phyloP scores from a whole-genome alignment of 2,113 vertebrate species.

The Pelmatolapia mariae region DNA sequence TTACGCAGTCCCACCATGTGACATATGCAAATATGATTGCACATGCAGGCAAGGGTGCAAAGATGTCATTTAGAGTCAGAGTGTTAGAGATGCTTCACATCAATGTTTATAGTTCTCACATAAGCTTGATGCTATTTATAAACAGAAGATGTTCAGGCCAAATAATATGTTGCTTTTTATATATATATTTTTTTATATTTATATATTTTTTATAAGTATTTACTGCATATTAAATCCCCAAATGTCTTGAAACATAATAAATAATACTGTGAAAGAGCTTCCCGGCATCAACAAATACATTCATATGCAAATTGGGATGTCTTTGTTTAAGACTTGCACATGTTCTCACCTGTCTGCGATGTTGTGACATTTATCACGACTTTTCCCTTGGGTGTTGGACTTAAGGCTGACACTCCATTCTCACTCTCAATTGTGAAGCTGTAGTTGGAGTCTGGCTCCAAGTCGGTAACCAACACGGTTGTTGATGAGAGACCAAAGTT shows the following conservation, averaged over 20 bases:
- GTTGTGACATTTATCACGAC: constrained; percentile 77
- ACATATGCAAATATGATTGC: background rate
- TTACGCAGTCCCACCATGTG: background rate
- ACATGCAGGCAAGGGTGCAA: background rate
- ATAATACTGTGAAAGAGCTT: background rate
- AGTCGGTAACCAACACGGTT: constrained; percentile 70
- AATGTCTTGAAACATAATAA: background rate
- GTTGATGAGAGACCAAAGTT: constrained; percentile 72
- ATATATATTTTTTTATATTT: background rate
- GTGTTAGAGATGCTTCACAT: background rate
- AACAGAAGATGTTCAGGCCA: background rate
- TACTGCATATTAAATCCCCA: background rate
- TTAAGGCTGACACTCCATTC: constrained; percentile 76
- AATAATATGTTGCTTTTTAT: background rate
- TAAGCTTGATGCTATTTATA: background rate
- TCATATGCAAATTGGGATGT: background rate
- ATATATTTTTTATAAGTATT: background rate
- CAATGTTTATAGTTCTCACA: background rate
- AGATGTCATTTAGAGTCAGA: background rate
- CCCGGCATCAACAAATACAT: background rate
- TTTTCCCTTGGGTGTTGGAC: constrained; percentile 60
- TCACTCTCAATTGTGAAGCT: constrained; percentile 77
- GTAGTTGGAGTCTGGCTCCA: constrained; percentile 80
- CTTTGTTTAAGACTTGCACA: background rate
- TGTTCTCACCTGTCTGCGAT: constrained; percentile 73